These are phyloP conservation scores for Sciurus niger DNA, from an alignment of 2,113 vertebrate genomes.

Conservation along the genomic window DNA sequence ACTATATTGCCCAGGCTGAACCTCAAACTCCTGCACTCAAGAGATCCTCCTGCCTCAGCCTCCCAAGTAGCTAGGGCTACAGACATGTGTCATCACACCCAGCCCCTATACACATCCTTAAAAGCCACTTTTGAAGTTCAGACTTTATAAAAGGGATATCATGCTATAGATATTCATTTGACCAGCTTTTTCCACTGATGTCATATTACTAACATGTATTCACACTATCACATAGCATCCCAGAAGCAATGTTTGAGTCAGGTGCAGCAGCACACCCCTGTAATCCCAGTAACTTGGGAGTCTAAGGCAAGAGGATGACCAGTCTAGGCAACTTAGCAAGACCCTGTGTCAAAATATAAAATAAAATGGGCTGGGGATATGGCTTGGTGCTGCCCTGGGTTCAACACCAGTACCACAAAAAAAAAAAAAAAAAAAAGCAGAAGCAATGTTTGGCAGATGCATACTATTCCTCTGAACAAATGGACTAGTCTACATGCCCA, in stretches of 20 bases:
- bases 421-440: no score
- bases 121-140: background rate
- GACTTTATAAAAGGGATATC: background rate
- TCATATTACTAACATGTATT: background rate
- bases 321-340: no score
- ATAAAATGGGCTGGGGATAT: no score
- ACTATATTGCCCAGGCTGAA: background rate
- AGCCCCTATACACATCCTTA: background rate
- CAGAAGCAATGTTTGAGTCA: background rate
- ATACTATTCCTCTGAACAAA: background rate
- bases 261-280: no score
- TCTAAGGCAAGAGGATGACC: no score
- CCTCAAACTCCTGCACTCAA: background rate
- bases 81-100: no score
- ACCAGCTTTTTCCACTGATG: background rate
- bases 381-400: no score
- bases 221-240: background rate
- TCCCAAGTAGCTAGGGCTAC: background rate
- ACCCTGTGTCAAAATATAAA: no score
- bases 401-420: no score
- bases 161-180: background rate
- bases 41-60: background rate
- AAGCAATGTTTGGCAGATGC: no score
- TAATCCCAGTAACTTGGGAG: no score
- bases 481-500: rapidly evolving